A percentile compares a stretch with the other conserved stretches of the same genome.
Evolutionary conservation across 2,113 vertebrate species (phyloP).

Genomic region (Dicrurus megarhynchus): DNA sequence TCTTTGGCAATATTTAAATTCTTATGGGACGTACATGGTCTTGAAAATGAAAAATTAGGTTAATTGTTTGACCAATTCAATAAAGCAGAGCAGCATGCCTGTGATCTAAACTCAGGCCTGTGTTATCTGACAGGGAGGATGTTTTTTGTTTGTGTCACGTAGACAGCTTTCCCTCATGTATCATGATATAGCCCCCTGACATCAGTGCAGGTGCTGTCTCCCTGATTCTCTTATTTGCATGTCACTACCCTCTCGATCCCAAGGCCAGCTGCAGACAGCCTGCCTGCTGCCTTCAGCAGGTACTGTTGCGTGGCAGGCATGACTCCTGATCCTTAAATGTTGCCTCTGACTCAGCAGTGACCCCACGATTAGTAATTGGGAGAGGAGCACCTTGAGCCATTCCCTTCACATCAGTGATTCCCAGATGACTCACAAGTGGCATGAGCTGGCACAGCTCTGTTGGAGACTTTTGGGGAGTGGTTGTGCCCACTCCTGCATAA

Average conservation of each 20-base stretch:
- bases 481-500: background rate
- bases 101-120: background rate
- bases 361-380: background rate
- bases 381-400: background rate
- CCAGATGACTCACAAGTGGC: background rate
- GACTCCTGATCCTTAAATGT: background rate
- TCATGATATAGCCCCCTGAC: background rate
- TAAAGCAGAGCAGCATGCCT: background rate
- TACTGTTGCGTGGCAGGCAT: accelerated
- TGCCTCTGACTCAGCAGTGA: background rate
- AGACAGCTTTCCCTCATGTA: background rate
- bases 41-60: background rate
- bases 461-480: background rate
- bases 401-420: background rate
- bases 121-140: background rate
- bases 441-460: background rate
- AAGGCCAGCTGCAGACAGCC: background rate
- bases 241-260: background rate
- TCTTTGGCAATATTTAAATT: background rate
- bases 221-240: background rate
- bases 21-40: accelerated
- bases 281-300: background rate
- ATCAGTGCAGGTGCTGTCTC: background rate
- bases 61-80: background rate
- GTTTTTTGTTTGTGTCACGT: background rate